Evolutionary conservation across 2,888 invertebrate genomes (phyloP).

Genomic region (Cephus rjabovi): DNA sequence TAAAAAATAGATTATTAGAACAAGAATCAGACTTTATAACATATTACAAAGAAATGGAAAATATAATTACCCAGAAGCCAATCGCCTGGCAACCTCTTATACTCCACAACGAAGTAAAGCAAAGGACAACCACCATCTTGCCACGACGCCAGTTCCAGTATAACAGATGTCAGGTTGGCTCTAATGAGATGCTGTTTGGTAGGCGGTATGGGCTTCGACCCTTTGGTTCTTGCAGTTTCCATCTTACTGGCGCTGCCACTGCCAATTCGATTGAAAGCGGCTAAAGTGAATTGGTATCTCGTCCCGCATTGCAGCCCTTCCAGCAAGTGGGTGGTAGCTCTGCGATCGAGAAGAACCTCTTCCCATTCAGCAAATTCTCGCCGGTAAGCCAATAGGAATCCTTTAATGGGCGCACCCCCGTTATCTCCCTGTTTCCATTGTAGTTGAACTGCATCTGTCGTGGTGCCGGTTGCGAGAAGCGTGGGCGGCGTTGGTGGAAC

Average conservation of each 20-base stretch:
- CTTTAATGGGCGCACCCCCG: conserved; percentile 70
- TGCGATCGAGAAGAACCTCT: conserved; percentile 68
- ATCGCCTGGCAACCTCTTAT: conserved; percentile 56
- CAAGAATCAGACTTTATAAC: not conserved
- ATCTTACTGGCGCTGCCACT: conserved; percentile 64
- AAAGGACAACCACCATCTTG: conserved; percentile 66
- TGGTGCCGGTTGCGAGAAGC: conserved; percentile 68
- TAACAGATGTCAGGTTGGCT: conserved; percentile 63
- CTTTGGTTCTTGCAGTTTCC: conserved; percentile 63
- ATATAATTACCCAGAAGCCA: conserved; percentile 56
- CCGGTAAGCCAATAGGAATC: conserved; percentile 69
- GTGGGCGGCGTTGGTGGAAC: conserved; percentile 73
- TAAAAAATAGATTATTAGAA: not conserved
- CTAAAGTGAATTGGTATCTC: conserved; percentile 63
- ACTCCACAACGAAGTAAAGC: conserved; percentile 65
- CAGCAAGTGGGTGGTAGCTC: conserved; percentile 62
- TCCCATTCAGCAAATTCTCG: conserved; percentile 71
- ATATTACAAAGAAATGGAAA: not conserved
- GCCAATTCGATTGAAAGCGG: conserved; percentile 65
- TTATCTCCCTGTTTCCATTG: conserved; percentile 71
- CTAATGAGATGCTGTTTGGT: conserved; percentile 60
- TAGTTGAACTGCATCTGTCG: conserved; percentile 69
- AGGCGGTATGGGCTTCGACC: conserved; percentile 61
- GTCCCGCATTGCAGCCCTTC: conserved; percentile 63
- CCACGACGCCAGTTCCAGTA: conserved; percentile 64